phyloP scores from a whole-genome alignment of 2,113 vertebrate genomes.

The Ictidomys tridecemlineatus region DNA sequence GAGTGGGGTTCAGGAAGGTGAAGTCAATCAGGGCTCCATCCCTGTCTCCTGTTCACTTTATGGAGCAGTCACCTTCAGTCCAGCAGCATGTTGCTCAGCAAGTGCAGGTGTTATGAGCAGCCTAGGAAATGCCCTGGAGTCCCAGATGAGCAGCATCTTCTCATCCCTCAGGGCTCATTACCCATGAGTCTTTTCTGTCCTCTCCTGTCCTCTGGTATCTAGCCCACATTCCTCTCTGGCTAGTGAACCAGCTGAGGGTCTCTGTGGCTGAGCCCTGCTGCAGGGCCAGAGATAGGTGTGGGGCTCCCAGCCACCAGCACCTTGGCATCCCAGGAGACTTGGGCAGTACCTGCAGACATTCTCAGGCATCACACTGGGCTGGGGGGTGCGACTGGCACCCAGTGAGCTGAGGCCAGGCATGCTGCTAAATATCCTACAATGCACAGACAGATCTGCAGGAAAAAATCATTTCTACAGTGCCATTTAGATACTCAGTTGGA shows the following conservation, averaged over 20 bases:
- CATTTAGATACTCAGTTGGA: accelerated
- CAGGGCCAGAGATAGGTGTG: not conserved
- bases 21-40: too few species aligned
- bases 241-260: not conserved
- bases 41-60: not conserved
- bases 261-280: too few species aligned
- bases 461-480: accelerated
- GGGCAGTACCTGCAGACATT: not conserved
- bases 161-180: accelerated
- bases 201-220: too few species aligned
- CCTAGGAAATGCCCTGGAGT: not conserved
- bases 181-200: accelerated
- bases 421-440: not conserved
- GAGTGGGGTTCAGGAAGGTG: too few species aligned
- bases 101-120: accelerated
- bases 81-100: not conserved
- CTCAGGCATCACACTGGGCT: not conserved
- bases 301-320: not conserved
- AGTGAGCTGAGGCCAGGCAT: not conserved
- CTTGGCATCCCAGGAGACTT: not conserved
- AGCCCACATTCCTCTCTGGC: not conserved
- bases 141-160: accelerated
- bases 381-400: too few species aligned
- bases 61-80: accelerated
- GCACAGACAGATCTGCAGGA: accelerated